Evolutionary conservation across 2,888 invertebrate genomes (phyloP).

Genomic region (Temnothorax unifasciatus): DNA sequence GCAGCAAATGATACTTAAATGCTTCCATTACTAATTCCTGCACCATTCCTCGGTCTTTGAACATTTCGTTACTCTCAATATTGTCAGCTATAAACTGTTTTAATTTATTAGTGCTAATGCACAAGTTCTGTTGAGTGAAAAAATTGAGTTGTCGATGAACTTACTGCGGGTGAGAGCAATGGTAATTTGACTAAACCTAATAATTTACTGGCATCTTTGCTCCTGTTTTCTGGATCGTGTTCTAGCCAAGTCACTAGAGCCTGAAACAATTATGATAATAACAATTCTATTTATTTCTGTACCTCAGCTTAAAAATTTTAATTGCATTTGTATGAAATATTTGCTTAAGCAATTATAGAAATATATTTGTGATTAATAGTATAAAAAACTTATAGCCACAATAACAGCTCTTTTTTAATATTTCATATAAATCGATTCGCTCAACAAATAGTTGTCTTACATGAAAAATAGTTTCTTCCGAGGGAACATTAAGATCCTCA

Average conservation of each 20-base stretch:
- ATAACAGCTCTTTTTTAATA: not conserved
- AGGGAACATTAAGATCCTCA: conserved; percentile 96
- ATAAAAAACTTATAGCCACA: not conserved
- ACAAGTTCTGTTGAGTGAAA: too few relatives aligned
- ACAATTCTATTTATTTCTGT: conserved; percentile 29
- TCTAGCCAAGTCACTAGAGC: conserved; percentile 96
- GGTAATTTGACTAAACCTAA: conserved; percentile 94
- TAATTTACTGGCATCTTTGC: conserved; percentile 90
- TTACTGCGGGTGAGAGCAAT: conserved; percentile 82
- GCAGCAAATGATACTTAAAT: too few relatives aligned
- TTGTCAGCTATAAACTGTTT: too few relatives aligned
- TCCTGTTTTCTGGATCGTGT: conserved; percentile 91
- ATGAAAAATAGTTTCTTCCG: conserved; percentile 96
- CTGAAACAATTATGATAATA: conserved; percentile 73
- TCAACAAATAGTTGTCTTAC: conserved; percentile 76
- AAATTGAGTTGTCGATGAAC: too few relatives aligned
- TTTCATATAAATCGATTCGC: not conserved
- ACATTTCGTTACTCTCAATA: too few relatives aligned
- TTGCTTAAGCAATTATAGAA: not conserved
- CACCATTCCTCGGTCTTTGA: too few relatives aligned
- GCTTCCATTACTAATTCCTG: too few relatives aligned
- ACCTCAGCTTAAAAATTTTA: not conserved
- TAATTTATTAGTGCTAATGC: too few relatives aligned
- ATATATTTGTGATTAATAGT: not conserved
- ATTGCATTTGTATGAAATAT: not conserved